Conservation (phyloP, 2,888 invertebrate genomes). For the Dicyrtoma fusca region DNA sequence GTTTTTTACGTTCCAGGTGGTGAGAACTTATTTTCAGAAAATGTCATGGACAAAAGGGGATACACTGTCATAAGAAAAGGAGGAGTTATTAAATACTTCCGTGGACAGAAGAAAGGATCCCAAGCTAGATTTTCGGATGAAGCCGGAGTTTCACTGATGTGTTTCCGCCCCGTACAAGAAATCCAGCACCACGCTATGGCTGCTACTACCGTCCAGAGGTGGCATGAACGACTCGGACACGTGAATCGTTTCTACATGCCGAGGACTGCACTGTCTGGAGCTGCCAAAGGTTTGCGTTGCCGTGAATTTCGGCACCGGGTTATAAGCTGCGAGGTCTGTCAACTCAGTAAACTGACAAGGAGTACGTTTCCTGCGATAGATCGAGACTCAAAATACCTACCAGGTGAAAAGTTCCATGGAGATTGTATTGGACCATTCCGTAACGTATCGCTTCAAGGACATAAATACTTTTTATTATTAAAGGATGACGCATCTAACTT, state of each 20-base stretch:
- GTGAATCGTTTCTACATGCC: too few relatives aligned
- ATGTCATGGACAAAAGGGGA: conserved; percentile 25
- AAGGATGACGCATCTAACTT: conserved; percentile 20
- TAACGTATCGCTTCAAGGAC: not conserved
- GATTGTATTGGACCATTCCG: conserved; percentile 24
- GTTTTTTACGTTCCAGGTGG: too few relatives aligned
- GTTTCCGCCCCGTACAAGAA: not conserved
- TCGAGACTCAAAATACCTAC: too few relatives aligned
- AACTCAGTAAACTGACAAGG: conserved; percentile 22
- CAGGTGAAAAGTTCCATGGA: conserved; percentile 19
- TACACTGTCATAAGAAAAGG: not conserved
- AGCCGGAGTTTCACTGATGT: not conserved
- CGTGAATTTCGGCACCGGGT: conserved; percentile 2
- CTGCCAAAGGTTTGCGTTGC: conserved; percentile 27
- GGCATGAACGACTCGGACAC: conserved; percentile 36
- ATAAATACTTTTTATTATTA: conserved; percentile 7
- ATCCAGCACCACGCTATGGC: not conserved
- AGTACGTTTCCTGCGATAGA: too few relatives aligned
- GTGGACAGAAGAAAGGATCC: too few relatives aligned
- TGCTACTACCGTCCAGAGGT: not conserved
- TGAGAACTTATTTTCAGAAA: too few relatives aligned
- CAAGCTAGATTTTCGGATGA: too few relatives aligned
- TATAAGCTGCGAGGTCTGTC: conserved; percentile 15
- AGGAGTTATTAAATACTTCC: not conserved
- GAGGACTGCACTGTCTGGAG: too few relatives aligned